Conservation (phyloP, 2,113 vertebrate genomes). For the Periophthalmus modestus region DNA sequence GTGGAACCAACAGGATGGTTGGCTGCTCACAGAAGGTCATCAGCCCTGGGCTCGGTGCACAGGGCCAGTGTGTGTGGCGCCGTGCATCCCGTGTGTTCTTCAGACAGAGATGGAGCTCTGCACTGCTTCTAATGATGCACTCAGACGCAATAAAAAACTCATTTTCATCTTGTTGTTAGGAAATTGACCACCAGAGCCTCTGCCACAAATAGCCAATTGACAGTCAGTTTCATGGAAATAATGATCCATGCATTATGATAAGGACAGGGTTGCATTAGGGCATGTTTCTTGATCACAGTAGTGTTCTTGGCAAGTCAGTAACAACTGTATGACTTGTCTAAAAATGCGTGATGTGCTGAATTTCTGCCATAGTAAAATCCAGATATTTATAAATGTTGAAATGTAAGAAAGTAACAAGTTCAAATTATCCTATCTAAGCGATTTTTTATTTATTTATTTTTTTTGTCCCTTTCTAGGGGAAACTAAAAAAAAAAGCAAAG, state of each 20-base stretch:
- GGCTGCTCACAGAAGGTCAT: constrained; percentile 78
- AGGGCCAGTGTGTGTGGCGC: constrained; percentile 8
- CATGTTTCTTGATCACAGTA: neutral
- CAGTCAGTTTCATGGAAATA: neutral
- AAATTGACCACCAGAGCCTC: constrained; percentile 12
- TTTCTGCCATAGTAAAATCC: neutral
- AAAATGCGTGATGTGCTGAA: neutral
- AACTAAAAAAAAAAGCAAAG: no score
- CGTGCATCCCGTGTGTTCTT: constrained; percentile 31
- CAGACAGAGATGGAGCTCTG: constrained; percentile 25
- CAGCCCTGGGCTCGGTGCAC: constrained; percentile 54
- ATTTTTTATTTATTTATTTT: no score
- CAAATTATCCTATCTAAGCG: neutral
- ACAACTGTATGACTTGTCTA: neutral
- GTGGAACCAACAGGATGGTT: constrained; percentile 80
- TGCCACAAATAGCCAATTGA: constrained; percentile 8
- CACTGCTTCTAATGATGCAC: constrained; percentile 31
- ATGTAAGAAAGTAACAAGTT: neutral
- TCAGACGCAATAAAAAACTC: constrained; percentile 11
- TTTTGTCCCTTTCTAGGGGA: no score
- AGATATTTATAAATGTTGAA: neutral
- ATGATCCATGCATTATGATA: neutral
- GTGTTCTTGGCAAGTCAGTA: neutral
- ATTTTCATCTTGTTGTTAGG: constrained; percentile 22
- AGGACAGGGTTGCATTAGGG: neutral